Percentiles rank a stretch among this genome's conserved stretches.
These are phyloP conservation scores for Pocillopora grandis DNA, from an alignment of 92 coral and sea anemone species.

Conservation along the genomic window DNA sequence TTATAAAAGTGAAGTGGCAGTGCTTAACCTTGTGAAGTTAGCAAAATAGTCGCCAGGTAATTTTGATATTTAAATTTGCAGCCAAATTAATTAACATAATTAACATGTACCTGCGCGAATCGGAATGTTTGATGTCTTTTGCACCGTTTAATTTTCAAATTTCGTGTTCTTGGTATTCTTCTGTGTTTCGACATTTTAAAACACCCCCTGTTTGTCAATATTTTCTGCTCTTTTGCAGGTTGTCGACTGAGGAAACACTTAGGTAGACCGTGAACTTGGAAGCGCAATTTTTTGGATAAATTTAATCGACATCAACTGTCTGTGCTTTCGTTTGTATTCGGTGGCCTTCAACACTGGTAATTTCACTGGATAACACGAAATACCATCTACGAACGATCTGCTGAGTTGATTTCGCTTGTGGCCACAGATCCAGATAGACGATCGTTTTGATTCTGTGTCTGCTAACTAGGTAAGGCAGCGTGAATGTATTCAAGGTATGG, in stretches of 20 bases:
- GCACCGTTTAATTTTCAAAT: conserved; percentile 10
- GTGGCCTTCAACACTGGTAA: neutral
- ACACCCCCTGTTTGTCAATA: neutral
- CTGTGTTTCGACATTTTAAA: neutral
- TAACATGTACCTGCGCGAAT: conserved; percentile 15
- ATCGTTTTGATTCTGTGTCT: conserved; percentile 1
- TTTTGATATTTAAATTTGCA: neutral
- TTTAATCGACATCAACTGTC: neutral
- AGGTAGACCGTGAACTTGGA: neutral
- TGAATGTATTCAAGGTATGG: neutral
- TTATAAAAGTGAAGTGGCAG: neutral
- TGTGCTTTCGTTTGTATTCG: neutral
- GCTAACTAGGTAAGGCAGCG: neutral
- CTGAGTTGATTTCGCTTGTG: neutral
- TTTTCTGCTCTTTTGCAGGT: conserved; percentile 10
- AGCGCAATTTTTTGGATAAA: neutral
- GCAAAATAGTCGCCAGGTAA: neutral
- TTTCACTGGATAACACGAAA: neutral
- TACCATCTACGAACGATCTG: neutral
- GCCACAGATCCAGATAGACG: neutral
- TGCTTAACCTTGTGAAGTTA: neutral
- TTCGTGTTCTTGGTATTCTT: neutral
- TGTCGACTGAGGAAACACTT: neutral
- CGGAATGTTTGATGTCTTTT: conserved; percentile 28
- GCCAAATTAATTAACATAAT: conserved; percentile 23